These are phyloP conservation scores for Hemibagrus guttatus DNA, from an alignment of 2,797 vertebrate species.

Conservation along the genomic window DNA sequence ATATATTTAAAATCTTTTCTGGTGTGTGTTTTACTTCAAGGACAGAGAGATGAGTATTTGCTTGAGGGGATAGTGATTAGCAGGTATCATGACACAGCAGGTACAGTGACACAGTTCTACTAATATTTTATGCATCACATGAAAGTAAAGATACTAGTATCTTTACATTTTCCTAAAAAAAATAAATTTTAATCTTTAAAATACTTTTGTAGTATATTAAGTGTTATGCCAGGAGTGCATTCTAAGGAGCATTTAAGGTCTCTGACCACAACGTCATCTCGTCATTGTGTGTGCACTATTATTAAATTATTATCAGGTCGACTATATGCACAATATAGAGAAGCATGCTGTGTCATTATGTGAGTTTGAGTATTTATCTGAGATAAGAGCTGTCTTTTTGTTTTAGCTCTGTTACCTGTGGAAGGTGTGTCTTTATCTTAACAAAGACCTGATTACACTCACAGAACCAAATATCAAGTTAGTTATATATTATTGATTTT, in stretches of 20 bases:
- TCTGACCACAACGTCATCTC: background rate
- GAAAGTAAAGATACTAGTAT: background rate
- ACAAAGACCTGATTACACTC: background rate
- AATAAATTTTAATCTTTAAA: background rate
- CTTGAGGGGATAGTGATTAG: slow-evolving; percentile 14
- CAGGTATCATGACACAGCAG: background rate
- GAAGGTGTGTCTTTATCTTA: slow-evolving; percentile 3
- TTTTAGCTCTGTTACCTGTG: background rate
- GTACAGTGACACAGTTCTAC: background rate
- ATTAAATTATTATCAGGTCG: slow-evolving; percentile 2
- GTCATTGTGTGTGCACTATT: background rate
- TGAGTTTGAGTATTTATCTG: background rate
- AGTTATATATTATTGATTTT: background rate
- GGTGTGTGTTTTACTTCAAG: background rate
- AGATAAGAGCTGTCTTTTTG: background rate
- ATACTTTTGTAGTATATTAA: background rate
- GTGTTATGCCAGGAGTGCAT: background rate
- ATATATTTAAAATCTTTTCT: background rate
- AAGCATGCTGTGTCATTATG: background rate
- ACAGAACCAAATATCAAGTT: background rate
- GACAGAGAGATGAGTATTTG: background rate
- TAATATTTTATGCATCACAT: background rate
- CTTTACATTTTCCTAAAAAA: background rate
- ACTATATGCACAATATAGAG: background rate
- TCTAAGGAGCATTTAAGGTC: background rate